phyloP scores from a whole-genome alignment of 2,113 vertebrate species.

The Tonatia bakeri region DNA sequence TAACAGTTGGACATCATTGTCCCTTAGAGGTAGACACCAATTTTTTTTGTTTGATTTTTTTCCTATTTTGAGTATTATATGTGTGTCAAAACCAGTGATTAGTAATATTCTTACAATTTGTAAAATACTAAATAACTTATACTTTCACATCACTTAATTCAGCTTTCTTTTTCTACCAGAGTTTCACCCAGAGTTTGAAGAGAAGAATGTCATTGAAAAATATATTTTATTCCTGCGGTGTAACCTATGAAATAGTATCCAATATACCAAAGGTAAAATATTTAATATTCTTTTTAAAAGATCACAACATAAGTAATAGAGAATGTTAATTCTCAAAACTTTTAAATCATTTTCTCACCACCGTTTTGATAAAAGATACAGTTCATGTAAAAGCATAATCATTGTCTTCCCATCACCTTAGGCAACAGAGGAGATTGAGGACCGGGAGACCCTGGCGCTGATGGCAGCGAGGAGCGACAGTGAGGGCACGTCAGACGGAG shows the following conservation, averaged over 20 bases:
- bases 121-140: neutral
- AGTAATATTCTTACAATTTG: neutral
- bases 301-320: neutral
- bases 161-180: conserved; percentile 80
- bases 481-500: conserved; percentile 89
- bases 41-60: neutral
- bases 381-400: neutral
- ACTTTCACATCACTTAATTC: conserved; percentile 19
- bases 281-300: neutral
- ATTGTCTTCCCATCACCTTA: conserved; percentile 55
- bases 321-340: neutral
- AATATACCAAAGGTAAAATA: conserved; percentile 96
- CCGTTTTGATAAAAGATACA: neutral
- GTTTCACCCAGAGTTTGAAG: conserved; percentile 98
- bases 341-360: neutral
- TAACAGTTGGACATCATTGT: neutral
- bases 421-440: conserved; percentile 97
- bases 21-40: neutral
- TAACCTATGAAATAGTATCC: conserved; percentile 97
- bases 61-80: neutral
- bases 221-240: conserved; percentile 90
- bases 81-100: neutral
- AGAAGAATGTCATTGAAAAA: conserved; percentile 96
- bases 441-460: conserved; percentile 94
- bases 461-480: conserved; percentile 93